phyloP scores from a whole-genome alignment of 2,113 vertebrate genomes.

The Tetraodon nigroviridis region DNA sequence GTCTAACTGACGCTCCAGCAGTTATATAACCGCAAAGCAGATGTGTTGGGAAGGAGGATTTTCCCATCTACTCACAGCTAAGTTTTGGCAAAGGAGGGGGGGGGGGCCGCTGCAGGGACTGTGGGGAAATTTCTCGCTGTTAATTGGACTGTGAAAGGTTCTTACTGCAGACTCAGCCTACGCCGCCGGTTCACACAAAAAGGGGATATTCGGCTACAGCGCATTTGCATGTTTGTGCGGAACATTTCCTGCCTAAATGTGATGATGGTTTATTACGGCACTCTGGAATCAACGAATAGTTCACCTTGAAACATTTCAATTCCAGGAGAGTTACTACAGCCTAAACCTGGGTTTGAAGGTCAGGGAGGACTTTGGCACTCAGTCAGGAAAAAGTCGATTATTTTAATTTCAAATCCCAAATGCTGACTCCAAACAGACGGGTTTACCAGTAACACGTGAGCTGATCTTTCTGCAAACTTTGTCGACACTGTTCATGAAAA shows the following conservation, averaged over 20 bases:
- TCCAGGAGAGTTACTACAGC: too few relatives aligned
- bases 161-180: slow-evolving; percentile 40
- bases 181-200: slow-evolving; percentile 20
- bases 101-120: slow-evolving; percentile 20
- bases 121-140: slow-evolving; percentile 36
- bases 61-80: slow-evolving; percentile 15
- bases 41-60: slow-evolving; percentile 28
- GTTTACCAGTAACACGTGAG: too few relatives aligned
- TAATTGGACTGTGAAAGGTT: slow-evolving; percentile 60
- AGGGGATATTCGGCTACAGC: slow-evolving; percentile 15
- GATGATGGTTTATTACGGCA: too few relatives aligned
- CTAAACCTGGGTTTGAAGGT: too few relatives aligned
- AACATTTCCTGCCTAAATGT: background rate
- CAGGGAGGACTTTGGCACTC: too few relatives aligned
- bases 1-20: slow-evolving; percentile 21
- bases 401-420: too few relatives aligned
- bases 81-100: slow-evolving; percentile 14
- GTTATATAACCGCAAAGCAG: slow-evolving; percentile 45
- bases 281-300: too few relatives aligned
- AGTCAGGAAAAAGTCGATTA: too few relatives aligned
- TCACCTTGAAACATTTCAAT: too few relatives aligned
- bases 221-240: background rate
- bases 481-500: too few relatives aligned
- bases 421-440: too few relatives aligned
- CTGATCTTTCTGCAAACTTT: too few relatives aligned